A percentile compares a stretch with the other conserved stretches of the same genome.
These are phyloP conservation scores for Tupiocoris notatus DNA, from an alignment of 2,888 invertebrate genomes.

Conservation along the genomic window DNA sequence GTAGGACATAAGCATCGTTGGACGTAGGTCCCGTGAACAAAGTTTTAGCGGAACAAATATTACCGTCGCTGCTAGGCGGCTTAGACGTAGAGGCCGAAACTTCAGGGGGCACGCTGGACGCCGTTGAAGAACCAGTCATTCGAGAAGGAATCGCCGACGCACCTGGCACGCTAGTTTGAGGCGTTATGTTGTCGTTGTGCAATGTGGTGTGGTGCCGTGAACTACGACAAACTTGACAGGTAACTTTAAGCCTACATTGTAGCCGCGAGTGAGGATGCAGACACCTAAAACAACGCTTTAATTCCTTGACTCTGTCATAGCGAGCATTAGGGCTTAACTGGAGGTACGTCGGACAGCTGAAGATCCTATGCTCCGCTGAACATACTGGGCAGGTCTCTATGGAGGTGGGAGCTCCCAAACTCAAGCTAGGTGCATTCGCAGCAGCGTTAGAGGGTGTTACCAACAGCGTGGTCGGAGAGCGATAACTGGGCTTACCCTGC, in stretches of 20 bases:
- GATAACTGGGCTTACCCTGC: too few relatives aligned
- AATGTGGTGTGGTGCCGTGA: background rate
- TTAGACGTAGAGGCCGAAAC: background rate
- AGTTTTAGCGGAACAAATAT: too few relatives aligned
- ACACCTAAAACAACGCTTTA: background rate
- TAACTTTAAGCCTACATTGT: background rate
- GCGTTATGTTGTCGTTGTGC: too few relatives aligned
- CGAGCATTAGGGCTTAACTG: background rate
- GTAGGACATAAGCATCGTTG: too few relatives aligned
- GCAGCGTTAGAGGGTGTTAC: background rate
- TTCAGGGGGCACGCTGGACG: too few relatives aligned
- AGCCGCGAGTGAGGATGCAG: background rate
- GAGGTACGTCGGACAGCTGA: background rate
- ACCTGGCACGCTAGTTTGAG: too few relatives aligned
- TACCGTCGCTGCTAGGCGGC: too few relatives aligned
- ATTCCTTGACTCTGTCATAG: background rate
- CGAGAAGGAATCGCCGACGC: background rate
- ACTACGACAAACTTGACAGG: background rate
- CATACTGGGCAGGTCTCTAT: background rate
- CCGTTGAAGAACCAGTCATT: background rate
- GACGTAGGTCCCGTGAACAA: too few relatives aligned
- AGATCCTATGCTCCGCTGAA: background rate
- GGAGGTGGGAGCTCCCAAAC: too few relatives aligned
- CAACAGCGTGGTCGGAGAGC: too few relatives aligned
- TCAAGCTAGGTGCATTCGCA: too few relatives aligned